Percentiles rank a stretch among this genome's conserved stretches.
Evolutionary conservation across 2,797 vertebrate species (phyloP).

Genomic region (Tinamus major): DNA sequence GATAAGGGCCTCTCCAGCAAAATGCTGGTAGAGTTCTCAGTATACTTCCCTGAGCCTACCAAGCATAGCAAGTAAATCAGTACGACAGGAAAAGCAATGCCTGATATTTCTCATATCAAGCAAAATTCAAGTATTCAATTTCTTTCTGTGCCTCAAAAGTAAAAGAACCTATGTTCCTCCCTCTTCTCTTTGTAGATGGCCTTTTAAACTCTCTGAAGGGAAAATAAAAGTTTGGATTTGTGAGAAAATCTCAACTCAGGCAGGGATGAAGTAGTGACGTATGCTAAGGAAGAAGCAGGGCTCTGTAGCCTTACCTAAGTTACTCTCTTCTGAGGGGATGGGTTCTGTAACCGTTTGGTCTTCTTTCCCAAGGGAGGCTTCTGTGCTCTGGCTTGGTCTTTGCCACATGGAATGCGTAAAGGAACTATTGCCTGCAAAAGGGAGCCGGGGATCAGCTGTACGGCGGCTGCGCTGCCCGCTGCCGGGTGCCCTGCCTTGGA

Average conservation of each 20-base stretch:
- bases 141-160: slow-evolving; percentile 21
- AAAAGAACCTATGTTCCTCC: background rate
- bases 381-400: slow-evolving; percentile 71
- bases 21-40: background rate
- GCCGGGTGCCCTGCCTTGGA: background rate
- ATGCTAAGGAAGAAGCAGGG: background rate
- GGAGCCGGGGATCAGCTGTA: background rate
- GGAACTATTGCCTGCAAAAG: slow-evolving; percentile 75
- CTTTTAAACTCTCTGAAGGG: background rate
- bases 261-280: background rate
- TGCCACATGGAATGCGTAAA: slow-evolving; percentile 73
- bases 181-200: background rate
- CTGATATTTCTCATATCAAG: slow-evolving; percentile 10
- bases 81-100: slow-evolving; percentile 9
- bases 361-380: slow-evolving; percentile 71
- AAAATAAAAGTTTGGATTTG: background rate
- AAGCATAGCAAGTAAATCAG: background rate
- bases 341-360: slow-evolving; percentile 74
- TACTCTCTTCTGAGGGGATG: slow-evolving; percentile 65
- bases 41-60: background rate
- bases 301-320: slow-evolving; percentile 42
- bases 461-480: background rate
- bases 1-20: background rate
- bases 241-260: background rate
- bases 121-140: slow-evolving; percentile 37